Evolutionary conservation across 2,888 invertebrate species (phyloP).

Genomic region (Bombylius major): DNA sequence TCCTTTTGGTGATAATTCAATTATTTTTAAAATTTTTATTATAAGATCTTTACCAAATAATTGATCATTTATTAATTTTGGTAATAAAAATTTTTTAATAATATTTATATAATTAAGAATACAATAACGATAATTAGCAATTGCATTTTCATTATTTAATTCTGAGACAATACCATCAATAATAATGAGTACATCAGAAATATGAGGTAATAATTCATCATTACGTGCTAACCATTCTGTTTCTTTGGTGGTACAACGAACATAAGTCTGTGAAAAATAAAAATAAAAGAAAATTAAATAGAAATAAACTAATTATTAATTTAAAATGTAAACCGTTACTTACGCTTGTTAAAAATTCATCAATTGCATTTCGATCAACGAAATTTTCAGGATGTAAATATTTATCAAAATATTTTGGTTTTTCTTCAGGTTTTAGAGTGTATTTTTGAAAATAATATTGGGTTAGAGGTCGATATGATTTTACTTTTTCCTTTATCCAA

Average conservation of each 20-base stretch:
- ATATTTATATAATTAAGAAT: constrained; percentile 24
- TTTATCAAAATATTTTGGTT: constrained; percentile 22
- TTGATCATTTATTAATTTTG: constrained; percentile 18
- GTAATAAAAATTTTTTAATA: constrained; percentile 21
- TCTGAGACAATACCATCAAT: constrained; percentile 22
- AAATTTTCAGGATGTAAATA: constrained; percentile 22
- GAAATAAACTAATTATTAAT: too few relatives aligned
- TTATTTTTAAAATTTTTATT: constrained; percentile 22
- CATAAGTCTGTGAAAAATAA: constrained; percentile 20
- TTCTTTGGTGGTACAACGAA: constrained; percentile 27
- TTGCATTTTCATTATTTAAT: constrained; percentile 19
- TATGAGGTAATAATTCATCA: constrained; percentile 21
- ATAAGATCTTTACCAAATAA: constrained; percentile 19
- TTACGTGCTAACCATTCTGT: constrained; percentile 26
- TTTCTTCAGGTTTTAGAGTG: constrained; percentile 18
- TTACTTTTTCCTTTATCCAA: constrained; percentile 24
- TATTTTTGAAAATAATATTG: constrained; percentile 29
- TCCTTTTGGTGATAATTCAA: constrained; percentile 19
- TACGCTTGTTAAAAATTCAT: constrained; percentile 25
- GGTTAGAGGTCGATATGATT: constrained; percentile 21
- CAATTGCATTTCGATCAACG: constrained; percentile 20
- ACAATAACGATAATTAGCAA: constrained; percentile 23
- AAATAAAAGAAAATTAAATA: neutral
- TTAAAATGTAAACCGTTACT: constrained; percentile 2
- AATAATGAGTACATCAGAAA: constrained; percentile 23